Evolutionary conservation across 2,888 invertebrate species (phyloP), one percentile per base, ranked within the genome.

Genomic region (Athalia circularis): DNA sequence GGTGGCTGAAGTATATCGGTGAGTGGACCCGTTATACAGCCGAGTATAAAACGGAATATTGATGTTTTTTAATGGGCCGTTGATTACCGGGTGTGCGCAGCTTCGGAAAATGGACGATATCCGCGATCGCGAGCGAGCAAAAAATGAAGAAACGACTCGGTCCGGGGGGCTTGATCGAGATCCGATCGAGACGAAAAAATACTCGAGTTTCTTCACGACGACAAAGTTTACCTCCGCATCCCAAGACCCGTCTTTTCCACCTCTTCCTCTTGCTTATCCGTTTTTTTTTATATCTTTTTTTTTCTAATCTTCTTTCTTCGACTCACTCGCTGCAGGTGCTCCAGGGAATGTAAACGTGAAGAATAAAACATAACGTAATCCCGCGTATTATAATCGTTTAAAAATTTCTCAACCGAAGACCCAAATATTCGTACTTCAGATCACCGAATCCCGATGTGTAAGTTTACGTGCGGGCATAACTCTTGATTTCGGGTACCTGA

Each of bases 51-150:
- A 72, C 13, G 47, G 72, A 72, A 72, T 72, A 72, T 72, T 72
- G 72, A 72, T 59, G 59, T 72, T 72, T 72, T 45, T 57, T 72
- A 72, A 72, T 72, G 72, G 72, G n/a, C 29, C 59, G 72, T 59
- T 72, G 72, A 72, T 72, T 59, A 47, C 59, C 72, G 7, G 29
- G 29, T 29, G 4, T 8, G 47, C 11, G 4, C 13, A 13, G 59
- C 13, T 9, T 29, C 29, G 29, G 29, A 29, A 29, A 29, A 29
- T 29, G 29, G 29, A 29, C 29, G 29, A 29, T 29, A 45, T 47
- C 43, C 3, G 13, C n/a, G n/a, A 4, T 8, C 11, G 9, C 45
- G 13, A 45, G 45, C 7, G 64, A 62, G 15, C 54, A 54, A 54
- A 61, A 61, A n/a, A 68, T 54, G 47, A 72, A 59, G 72, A 59